These are phyloP conservation scores for Zhuqinia jingwanae DNA, from an alignment of 2,888 invertebrate species.

Conservation along the genomic window DNA sequence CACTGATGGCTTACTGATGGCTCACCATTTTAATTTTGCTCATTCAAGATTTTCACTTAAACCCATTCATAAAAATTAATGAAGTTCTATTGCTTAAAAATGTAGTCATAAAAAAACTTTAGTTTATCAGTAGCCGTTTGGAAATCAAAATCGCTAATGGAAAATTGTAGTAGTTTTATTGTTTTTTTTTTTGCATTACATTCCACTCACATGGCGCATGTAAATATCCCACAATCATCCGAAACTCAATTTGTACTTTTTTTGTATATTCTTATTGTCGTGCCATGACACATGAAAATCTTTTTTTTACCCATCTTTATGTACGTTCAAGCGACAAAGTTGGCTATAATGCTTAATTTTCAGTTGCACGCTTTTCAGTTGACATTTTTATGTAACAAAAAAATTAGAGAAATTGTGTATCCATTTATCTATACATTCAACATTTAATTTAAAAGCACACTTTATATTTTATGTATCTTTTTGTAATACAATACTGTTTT, in stretches of 20 bases:
- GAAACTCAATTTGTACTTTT: constrained; percentile 14
- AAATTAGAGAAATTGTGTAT: neutral
- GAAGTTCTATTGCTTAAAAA: neutral
- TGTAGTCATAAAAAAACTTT: neutral
- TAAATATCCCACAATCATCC: neutral
- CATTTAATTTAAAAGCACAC: constrained; percentile 3
- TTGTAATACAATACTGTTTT: constrained; percentile 16
- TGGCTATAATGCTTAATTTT: too few relatives aligned
- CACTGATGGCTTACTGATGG: neutral
- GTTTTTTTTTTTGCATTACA: too few relatives aligned
- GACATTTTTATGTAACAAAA: constrained; percentile 35
- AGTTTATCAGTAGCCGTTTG: constrained; percentile 27
- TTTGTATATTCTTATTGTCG: neutral
- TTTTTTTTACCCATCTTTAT: constrained; percentile 12
- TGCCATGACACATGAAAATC: neutral
- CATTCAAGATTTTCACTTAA: neutral
- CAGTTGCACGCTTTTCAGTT: constrained; percentile 13
- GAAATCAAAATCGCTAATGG: constrained; percentile 9
- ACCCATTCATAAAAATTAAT: constrained; percentile 1
- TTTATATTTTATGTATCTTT: constrained; percentile 20
- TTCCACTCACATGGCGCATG: too few relatives aligned
- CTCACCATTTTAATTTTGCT: constrained; percentile 11
- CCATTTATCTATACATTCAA: too few relatives aligned
- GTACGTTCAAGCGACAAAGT: too few relatives aligned
- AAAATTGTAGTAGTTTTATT: neutral